Conservation (phyloP, 2,113 vertebrate genomes). For the Tupaia tana region DNA sequence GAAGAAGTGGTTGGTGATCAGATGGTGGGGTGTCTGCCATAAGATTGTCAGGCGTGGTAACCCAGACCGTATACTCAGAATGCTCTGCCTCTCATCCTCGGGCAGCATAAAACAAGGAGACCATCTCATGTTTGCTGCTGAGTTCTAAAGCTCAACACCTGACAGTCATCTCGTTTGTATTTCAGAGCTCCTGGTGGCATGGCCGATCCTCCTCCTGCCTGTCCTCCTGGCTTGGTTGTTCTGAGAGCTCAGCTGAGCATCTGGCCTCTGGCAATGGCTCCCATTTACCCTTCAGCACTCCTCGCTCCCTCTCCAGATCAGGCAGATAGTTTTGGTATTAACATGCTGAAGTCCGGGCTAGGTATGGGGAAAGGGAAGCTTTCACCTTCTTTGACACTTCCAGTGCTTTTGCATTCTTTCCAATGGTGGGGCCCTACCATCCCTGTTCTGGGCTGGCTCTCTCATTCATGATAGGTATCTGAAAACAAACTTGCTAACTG, state of each 20-base stretch:
- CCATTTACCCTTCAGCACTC: neutral
- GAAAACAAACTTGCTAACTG: neutral
- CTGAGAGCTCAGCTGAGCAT: neutral
- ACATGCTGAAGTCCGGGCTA: neutral
- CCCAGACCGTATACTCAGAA: neutral
- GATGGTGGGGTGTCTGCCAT: neutral
- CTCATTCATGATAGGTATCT: neutral
- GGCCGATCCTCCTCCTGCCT: constrained; percentile 57
- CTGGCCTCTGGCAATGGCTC: neutral
- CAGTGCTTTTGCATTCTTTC: neutral
- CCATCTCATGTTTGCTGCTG: too few species aligned
- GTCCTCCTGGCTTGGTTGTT: constrained; percentile 55
- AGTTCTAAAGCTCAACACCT: neutral
- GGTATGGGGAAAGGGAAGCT: neutral
- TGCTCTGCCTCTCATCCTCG: neutral
- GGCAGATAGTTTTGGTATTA: neutral
- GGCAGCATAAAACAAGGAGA: neutral
- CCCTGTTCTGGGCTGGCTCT: neutral
- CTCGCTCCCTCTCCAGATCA: neutral
- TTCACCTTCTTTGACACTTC: neutral
- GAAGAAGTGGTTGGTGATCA: neutral
- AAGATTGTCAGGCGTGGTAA: neutral
- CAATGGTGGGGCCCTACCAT: neutral
- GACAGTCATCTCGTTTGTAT: constrained; percentile 50
- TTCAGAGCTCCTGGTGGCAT: constrained; percentile 68